Conservation (phyloP, 2,113 vertebrate genomes). For the Phylloscopus trochilus region DNA sequence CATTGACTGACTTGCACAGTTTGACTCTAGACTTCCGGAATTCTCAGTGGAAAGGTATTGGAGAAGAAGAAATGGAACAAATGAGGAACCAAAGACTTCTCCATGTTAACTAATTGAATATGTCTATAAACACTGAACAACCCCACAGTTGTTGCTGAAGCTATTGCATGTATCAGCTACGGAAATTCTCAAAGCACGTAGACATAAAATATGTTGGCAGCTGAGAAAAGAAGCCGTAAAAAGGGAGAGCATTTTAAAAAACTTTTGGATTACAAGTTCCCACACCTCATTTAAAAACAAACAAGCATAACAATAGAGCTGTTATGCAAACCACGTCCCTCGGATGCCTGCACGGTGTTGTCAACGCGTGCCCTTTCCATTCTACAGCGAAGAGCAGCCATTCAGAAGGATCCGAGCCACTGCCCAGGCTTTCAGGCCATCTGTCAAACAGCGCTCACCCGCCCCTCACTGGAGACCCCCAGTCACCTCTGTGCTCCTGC, state of each 20-base stretch:
- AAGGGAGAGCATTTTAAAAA: neutral
- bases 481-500: neutral
- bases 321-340: neutral
- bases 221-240: neutral
- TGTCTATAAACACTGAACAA: neutral
- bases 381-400: neutral
- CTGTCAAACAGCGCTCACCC: neutral
- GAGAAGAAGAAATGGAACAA: neutral
- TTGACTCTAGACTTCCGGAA: neutral
- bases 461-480: neutral
- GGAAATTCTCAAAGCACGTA: neutral
- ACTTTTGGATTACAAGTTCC: neutral
- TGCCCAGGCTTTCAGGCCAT: constrained; percentile 11
- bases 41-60: neutral
- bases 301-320: neutral
- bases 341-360: neutral
- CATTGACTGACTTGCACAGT: neutral
- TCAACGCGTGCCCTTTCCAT: neutral
- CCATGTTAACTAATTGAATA: neutral
- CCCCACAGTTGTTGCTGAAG: neutral
- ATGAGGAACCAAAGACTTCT: neutral
- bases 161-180: neutral
- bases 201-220: neutral
- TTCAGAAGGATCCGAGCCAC: neutral
- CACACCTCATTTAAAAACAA: neutral